phyloP scores from a whole-genome alignment of 2,888 invertebrate species.

The Odontomyia ornata region DNA sequence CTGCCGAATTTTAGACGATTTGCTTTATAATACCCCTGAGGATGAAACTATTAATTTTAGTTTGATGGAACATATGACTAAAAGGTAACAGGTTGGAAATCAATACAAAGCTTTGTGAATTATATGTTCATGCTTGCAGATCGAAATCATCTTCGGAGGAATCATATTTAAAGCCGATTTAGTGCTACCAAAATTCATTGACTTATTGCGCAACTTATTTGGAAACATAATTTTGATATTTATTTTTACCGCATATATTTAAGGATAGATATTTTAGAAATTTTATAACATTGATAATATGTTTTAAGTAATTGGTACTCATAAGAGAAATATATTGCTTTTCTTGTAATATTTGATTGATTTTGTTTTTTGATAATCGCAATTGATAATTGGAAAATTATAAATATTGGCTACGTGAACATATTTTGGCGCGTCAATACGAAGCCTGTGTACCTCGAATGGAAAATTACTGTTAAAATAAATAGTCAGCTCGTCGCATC shows the following conservation, averaged over 20 bases:
- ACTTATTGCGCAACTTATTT: background rate
- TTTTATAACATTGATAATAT: background rate
- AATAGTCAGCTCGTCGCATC: too few species aligned
- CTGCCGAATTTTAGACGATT: slow-evolving; percentile 60
- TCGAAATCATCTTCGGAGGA: slow-evolving; percentile 37
- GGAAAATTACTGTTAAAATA: too few species aligned
- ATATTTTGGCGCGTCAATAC: too few species aligned
- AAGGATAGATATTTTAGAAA: background rate
- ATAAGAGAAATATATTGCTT: background rate
- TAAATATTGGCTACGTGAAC: too few species aligned
- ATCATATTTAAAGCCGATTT: slow-evolving; percentile 38
- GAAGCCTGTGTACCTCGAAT: too few species aligned
- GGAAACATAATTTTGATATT: background rate
- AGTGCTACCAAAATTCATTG: background rate
- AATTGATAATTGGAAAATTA: too few species aligned
- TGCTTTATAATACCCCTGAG: slow-evolving; percentile 51
- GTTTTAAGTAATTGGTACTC: slow-evolving; percentile 1
- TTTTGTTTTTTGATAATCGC: too few species aligned
- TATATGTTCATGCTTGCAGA: background rate
- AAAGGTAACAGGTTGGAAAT: background rate
- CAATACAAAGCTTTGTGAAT: too few species aligned
- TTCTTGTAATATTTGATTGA: background rate
- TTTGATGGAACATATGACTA: slow-evolving; percentile 13
- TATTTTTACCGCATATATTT: background rate
- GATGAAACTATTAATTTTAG: slow-evolving; percentile 50